Evolutionary conservation across 2,797 vertebrate genomes (phyloP).

Genomic region (Cuniculus paca): DNA sequence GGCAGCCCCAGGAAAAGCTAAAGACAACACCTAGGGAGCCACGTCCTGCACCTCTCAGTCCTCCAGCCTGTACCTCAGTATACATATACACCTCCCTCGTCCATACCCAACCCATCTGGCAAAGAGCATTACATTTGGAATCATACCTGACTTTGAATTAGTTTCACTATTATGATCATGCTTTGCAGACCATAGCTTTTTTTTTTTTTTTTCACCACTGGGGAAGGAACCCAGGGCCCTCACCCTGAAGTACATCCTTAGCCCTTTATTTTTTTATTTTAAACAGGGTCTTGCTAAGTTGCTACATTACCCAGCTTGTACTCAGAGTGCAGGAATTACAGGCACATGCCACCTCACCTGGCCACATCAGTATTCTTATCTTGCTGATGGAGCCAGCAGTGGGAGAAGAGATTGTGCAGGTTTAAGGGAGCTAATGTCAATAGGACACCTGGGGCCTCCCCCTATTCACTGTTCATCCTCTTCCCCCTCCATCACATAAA

Average conservation of each 20-base stretch:
- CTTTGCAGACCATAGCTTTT: background rate
- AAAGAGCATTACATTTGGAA: background rate
- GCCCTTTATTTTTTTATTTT: background rate
- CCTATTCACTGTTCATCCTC: background rate
- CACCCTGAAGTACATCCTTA: background rate
- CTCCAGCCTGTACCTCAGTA: background rate
- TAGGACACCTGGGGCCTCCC: background rate
- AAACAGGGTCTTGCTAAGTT: background rate
- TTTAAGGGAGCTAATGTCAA: background rate
- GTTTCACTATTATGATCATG: background rate
- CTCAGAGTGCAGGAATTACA: background rate
- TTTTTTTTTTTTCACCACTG: background rate
- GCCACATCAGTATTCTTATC: background rate
- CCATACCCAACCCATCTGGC: background rate
- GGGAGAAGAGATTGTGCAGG: background rate
- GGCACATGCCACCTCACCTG: background rate
- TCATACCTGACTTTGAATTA: background rate
- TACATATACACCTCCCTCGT: fast-evolving
- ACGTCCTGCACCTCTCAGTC: background rate
- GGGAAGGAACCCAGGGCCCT: background rate
- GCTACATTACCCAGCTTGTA: background rate
- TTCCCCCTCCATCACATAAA: background rate
- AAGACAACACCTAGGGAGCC: background rate
- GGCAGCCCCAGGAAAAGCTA: background rate
- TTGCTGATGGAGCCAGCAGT: background rate